Percentiles rank a stretch among this genome's conserved stretches.
Conservation (phyloP, 1,140 invertebrate genomes). For the Drosophila azteca region DNA sequence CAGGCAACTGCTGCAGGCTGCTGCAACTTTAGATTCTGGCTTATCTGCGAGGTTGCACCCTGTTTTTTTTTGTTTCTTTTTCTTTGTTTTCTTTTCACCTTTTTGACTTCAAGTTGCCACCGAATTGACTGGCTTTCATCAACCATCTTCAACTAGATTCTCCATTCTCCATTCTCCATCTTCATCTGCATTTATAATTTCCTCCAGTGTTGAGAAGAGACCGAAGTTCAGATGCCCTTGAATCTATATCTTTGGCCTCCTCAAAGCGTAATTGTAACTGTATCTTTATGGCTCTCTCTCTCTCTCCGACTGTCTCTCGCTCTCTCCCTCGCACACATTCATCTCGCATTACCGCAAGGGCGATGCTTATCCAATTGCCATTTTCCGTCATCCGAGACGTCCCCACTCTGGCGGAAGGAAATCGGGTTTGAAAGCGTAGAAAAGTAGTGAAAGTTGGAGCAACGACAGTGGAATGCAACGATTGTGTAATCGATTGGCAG, state of each 20-base stretch:
- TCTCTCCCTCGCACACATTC: conserved; percentile 7
- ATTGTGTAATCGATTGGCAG: neutral
- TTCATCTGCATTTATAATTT: too few species aligned
- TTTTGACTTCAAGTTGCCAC: conserved; percentile 60
- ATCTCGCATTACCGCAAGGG: conserved; percentile 33
- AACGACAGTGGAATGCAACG: conserved; percentile 6
- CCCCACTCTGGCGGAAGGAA: too few species aligned
- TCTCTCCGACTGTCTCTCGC: too few species aligned
- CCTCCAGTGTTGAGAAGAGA: too few species aligned
- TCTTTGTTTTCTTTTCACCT: conserved; percentile 27
- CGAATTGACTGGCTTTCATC: conserved; percentile 60
- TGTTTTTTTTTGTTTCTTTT: conserved; percentile 7
- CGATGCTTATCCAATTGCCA: too few species aligned
- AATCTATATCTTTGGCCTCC: too few species aligned
- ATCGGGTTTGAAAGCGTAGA: too few species aligned
- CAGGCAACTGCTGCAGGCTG: neutral
- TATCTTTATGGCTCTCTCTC: too few species aligned
- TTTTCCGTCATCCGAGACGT: too few species aligned
- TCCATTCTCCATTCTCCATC: too few species aligned
- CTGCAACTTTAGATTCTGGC: conserved; percentile 52
- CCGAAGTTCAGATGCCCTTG: too few species aligned
- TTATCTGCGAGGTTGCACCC: conserved; percentile 33
- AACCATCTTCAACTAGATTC: neutral
- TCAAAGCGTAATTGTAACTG: too few species aligned
- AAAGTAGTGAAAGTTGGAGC: conserved; percentile 8